Evolutionary conservation across 2,797 vertebrate species (phyloP).

Genomic region (Poeciliopsis presidionis): DNA sequence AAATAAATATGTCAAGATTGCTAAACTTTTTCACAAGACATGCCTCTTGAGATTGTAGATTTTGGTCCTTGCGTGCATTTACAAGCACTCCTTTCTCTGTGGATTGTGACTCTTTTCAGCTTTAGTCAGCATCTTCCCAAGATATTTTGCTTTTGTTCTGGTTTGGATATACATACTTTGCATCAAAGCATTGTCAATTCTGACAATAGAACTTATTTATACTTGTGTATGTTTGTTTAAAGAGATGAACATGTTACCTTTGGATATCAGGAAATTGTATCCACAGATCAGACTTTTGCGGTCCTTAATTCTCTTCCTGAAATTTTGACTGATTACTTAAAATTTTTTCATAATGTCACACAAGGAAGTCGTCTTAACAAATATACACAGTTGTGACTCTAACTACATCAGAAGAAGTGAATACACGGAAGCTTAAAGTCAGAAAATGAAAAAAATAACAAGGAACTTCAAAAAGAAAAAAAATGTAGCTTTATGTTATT

Average conservation of each 20-base stretch:
- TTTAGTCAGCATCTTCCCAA: not conserved
- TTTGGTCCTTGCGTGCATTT: not conserved
- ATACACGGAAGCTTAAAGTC: not conserved
- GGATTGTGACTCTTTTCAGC: not conserved
- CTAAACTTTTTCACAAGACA: not conserved
- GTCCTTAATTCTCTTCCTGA: not conserved
- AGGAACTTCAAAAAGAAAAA: no score
- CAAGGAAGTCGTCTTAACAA: not conserved
- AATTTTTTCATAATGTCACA: not conserved
- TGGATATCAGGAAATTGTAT: not conserved
- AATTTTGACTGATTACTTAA: not conserved
- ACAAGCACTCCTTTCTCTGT: not conserved
- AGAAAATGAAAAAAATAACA: no score
- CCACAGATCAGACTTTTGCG: not conserved
- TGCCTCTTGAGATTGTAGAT: not conserved
- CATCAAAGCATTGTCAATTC: not conserved
- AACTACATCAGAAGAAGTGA: not conserved
- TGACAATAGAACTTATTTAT: not conserved
- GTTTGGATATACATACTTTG: not conserved
- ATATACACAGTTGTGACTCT: not conserved
- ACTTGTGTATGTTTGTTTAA: no score
- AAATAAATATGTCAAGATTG: not conserved
- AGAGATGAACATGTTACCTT: not conserved
- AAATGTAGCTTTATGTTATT: no score
- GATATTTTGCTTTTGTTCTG: not conserved